Evolutionary conservation across 2,113 vertebrate species (phyloP).

Genomic region (Tetrax tetrax): DNA sequence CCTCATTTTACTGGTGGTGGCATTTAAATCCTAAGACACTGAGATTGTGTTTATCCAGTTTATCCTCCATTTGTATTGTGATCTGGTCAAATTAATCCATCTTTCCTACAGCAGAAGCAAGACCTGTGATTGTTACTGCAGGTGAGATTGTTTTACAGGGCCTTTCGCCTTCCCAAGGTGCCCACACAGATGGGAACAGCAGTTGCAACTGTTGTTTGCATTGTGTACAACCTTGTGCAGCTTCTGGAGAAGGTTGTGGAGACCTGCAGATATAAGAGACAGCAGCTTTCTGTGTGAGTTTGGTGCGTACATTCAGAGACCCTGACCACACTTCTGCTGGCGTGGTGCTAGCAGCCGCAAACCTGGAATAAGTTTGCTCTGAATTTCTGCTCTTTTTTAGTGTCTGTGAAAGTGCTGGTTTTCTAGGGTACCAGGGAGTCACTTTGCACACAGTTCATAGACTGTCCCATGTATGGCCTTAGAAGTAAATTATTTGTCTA

Average conservation of each 20-base stretch:
- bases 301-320: background rate
- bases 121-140: background rate
- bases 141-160: background rate
- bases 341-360: background rate
- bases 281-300: fast-evolving
- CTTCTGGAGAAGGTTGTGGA: background rate
- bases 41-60: background rate
- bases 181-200: background rate
- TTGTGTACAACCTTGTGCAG: background rate
- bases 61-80: background rate
- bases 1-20: background rate
- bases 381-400: background rate
- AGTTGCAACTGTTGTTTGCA: background rate
- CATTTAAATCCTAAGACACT: background rate
- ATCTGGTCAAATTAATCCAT: background rate
- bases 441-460: background rate
- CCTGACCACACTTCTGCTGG: background rate
- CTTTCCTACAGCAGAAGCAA: background rate
- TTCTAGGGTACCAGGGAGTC: background rate
- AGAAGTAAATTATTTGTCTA: background rate
- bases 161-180: background rate
- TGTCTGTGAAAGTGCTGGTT: background rate
- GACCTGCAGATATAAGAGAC: background rate
- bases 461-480: background rate
- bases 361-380: background rate